These are phyloP conservation scores for Cyphomyrus discorhynchus DNA, from an alignment of 2,113 vertebrate species.

Conservation along the genomic window DNA sequence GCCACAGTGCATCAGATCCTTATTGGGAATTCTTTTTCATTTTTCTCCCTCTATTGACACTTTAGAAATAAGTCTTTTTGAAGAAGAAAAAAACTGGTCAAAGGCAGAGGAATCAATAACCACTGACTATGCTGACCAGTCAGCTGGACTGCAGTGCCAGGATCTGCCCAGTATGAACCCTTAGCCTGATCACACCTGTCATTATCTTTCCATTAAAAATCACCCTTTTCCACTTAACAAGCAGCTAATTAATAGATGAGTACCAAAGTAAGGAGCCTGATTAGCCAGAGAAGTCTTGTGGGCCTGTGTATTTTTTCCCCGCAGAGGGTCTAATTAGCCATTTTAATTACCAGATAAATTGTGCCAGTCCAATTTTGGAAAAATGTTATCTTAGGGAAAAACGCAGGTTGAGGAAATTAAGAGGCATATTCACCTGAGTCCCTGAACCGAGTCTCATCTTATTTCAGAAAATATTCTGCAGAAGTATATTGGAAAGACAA, in stretches of 20 bases:
- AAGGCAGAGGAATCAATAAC: background rate
- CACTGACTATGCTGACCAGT: background rate
- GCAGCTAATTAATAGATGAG: conserved; percentile 13
- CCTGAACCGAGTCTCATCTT: background rate
- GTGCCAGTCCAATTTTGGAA: background rate
- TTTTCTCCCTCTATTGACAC: background rate
- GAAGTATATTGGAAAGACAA: background rate
- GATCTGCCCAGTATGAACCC: background rate
- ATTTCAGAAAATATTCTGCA: background rate
- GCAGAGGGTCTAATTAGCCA: conserved; percentile 15
- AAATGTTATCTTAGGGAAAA: background rate
- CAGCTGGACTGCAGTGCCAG: background rate
- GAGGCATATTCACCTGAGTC: background rate
- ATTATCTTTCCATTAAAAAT: background rate
- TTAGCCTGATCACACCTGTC: background rate
- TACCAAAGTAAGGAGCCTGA: background rate
- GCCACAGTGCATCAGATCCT: background rate
- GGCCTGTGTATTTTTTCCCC: background rate
- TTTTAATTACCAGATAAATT: conserved; percentile 20
- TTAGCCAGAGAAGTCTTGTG: background rate
- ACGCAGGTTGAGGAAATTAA: background rate
- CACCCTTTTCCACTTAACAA: conserved; percentile 11
- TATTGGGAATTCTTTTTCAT: background rate
- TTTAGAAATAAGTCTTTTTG: background rate
- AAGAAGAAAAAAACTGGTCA: background rate